Base-by-base conservation (phyloP, 1,140 invertebrate species). In the Zaprionus nigranus region DNA sequence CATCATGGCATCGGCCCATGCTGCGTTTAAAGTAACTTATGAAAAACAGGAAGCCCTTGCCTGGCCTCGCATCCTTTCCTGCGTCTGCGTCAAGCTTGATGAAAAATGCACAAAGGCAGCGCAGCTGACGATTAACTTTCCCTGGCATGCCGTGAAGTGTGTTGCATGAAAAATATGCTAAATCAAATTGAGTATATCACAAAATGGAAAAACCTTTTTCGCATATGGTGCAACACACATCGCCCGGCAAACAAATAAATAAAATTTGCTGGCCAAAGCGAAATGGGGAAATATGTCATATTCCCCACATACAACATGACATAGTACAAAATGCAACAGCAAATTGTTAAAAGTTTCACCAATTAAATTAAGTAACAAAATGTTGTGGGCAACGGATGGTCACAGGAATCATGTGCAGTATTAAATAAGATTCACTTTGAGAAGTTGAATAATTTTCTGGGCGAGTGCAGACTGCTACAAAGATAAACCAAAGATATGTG, bases 181-280 rank as follows among this genome's bases (percentile, higher is more conserved):
- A 81, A 81, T 81, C 63, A 73, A 80, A 81, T 81, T 81, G 81
- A 81, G 81, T 80, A 80, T 61, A 76, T 76, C 59, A 72, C 53
- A 81, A 80, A 77, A 56, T 63, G 61, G 28, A 64, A 68, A 62
- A 69, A 34, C 20, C 46, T 4, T 60, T 60, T 72, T 57, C 53
- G 59, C 36, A 49, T 71, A 11, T 51, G 61, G 40, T 63, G 74
- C 60, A 49, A n/a, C n/a, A 11, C 24, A 69, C 36, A 7, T 22
- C 13, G 30, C n/a, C 22, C 20, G n/a, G 24, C 34, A 61, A 30
- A 56, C 58, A 57, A 69, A 69, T 51, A 69, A 75, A 63, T 38
- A 74, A 69, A 69, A 17, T 74, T 56, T 43, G 30, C 20, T 28
- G 49, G 49, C 20, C 9, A 51, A 15, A 40, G 38, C 46, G 43